phyloP scores from a whole-genome alignment of 1,140 invertebrate species.

The Hycleus phaleratus region DNA sequence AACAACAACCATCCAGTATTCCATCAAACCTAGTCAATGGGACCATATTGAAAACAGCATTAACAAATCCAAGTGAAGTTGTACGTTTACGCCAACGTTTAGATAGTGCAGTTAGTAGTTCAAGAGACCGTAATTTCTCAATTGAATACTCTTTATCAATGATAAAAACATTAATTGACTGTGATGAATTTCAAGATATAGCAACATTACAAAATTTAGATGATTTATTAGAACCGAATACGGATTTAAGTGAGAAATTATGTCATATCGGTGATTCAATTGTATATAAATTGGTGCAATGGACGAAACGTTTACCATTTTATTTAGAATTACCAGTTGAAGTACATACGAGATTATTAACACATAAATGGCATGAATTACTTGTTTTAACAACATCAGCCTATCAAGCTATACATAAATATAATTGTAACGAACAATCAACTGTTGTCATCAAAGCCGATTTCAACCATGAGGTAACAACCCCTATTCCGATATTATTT shows the following conservation, averaged over 20 bases:
- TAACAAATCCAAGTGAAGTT: slow-evolving; percentile 89
- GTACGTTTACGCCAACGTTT: slow-evolving; percentile 78
- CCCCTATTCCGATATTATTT: too few species aligned
- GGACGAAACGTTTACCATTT: slow-evolving; percentile 96
- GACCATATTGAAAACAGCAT: slow-evolving; percentile 86
- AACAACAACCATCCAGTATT: slow-evolving; percentile 42
- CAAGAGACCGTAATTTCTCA: slow-evolving; percentile 71
- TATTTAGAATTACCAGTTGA: slow-evolving; percentile 91
- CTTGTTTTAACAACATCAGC: slow-evolving; percentile 88
- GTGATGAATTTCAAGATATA: slow-evolving; percentile 92
- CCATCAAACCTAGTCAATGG: slow-evolving; percentile 75
- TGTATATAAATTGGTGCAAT: slow-evolving; percentile 94
- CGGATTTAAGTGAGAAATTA: slow-evolving; percentile 83
- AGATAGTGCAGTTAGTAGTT: slow-evolving; percentile 79
- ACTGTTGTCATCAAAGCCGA: slow-evolving; percentile 54
- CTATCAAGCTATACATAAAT: slow-evolving; percentile 77
- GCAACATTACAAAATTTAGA: slow-evolving; percentile 84
- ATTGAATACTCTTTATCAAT: slow-evolving; percentile 73
- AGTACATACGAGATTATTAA: slow-evolving; percentile 88
- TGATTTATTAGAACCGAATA: slow-evolving; percentile 82
- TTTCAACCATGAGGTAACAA: slow-evolving; percentile 66
- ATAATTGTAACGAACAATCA: slow-evolving; percentile 30
- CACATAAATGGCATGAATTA: slow-evolving; percentile 96
- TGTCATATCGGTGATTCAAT: slow-evolving; percentile 94
- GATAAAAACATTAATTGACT: slow-evolving; percentile 86